These are phyloP conservation scores for Tiliqua scincoides DNA, from an alignment of 2,113 vertebrate genomes.

Conservation along the genomic window DNA sequence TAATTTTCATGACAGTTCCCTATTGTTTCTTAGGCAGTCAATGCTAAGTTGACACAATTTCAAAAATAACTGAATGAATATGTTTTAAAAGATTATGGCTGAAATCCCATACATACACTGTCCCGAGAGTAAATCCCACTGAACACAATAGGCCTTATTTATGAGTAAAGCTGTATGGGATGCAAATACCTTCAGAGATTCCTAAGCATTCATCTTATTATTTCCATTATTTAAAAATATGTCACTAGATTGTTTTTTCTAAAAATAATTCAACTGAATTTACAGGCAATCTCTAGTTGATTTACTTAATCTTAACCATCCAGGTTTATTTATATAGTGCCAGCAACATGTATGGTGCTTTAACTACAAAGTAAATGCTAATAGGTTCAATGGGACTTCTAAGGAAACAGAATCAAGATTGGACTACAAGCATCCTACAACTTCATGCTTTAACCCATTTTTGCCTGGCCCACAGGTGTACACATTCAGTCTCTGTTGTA, in stretches of 20 bases:
- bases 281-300: background rate
- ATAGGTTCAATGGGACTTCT: background rate
- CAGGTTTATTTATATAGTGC: too few relatives aligned
- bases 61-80: background rate
- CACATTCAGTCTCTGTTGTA: too few relatives aligned
- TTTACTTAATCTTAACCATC: background rate
- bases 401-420: background rate
- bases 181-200: background rate
- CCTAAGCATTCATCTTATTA: background rate
- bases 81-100: background rate
- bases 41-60: background rate
- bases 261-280: background rate
- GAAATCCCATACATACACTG: too few relatives aligned
- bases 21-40: background rate
- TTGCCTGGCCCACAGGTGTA: too few relatives aligned
- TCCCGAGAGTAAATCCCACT: too few relatives aligned
- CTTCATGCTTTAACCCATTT: background rate
- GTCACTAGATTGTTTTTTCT: background rate
- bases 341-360: background rate
- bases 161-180: too few relatives aligned
- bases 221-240: background rate
- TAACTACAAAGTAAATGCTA: background rate
- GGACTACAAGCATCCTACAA: background rate
- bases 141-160: too few relatives aligned
- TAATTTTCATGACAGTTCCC: conserved; percentile 10